phyloP scores from a whole-genome alignment of 2,888 invertebrate species.

The Margaritifera margaritifera region DNA sequence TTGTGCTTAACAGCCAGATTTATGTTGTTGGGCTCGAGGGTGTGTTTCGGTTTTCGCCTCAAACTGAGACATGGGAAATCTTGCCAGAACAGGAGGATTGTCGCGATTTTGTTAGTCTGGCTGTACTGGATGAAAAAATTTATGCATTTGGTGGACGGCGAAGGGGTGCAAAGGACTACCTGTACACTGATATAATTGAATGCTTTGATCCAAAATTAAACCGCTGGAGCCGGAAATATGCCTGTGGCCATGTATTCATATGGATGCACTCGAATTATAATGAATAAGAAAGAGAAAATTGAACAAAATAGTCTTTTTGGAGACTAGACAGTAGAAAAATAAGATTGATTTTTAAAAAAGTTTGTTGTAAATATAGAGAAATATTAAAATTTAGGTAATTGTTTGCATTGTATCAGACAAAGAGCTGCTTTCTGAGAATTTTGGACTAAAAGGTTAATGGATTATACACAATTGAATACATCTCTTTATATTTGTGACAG shows the following conservation, averaged over 20 bases:
- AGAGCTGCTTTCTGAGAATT: no score
- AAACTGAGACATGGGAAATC: slow-evolving; percentile 57
- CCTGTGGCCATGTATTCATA: slow-evolving; percentile 66
- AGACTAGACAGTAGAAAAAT: no score
- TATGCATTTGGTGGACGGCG: slow-evolving; percentile 64
- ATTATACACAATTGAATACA: no score
- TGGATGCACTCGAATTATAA: slow-evolving; percentile 62
- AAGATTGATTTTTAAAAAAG: no score
- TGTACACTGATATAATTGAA: slow-evolving; percentile 64
- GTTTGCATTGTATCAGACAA: no score
- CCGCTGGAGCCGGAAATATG: slow-evolving; percentile 55
- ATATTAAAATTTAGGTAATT: no score
- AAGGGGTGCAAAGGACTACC: slow-evolving; percentile 61
- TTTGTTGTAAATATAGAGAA: no score
- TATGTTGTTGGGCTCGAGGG: slow-evolving; percentile 66
- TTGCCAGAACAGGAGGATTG: slow-evolving; percentile 61
- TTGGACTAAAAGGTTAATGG: no score
- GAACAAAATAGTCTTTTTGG: no score
- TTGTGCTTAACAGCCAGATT: slow-evolving; percentile 56
- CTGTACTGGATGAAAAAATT: slow-evolving; percentile 62
- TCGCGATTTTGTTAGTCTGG: slow-evolving; percentile 64
- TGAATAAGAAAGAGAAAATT: slow-evolving; percentile 24
- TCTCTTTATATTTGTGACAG: no score
- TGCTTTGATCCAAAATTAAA: slow-evolving; percentile 55
- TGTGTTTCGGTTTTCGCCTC: slow-evolving; percentile 56